Base-by-base conservation (phyloP, 2,888 invertebrate genomes). In the Torymus auratus region DNA sequence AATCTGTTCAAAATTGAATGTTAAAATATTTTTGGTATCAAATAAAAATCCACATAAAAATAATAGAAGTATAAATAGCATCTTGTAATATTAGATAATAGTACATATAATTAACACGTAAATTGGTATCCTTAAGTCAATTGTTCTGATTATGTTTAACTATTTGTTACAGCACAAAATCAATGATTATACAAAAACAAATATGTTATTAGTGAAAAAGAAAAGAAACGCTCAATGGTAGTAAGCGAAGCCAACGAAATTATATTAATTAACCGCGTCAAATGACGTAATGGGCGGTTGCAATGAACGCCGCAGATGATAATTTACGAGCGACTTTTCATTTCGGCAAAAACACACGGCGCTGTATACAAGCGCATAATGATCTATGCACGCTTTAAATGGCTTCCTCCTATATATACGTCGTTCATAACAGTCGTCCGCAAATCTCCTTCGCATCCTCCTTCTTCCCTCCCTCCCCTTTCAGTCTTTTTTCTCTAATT, bases 251-350 rank as follows among this genome's bases (percentile, higher is more conserved):
- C 41, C 1, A 5, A 41, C 41, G 41, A 41, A 41, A 41, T 41
- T 7, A 41, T 41, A 41, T 41, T 41, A 41, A 41, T 41, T 41
- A 41, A 41, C 41, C 41, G 41, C 41, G 7, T 41, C 41, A 41
- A 41, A 41, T 41, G 41, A 41, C 41, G 41, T 41, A 41, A 60
- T 58, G 41, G 60, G 15, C 41, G 5, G 65, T 56, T 65, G 17
- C 56, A 28, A 17, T 56, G 7, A 20, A 71, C 2, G 55, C 23
- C 13, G 23, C 64, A 55, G 55, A 73, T 41, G 64, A 73, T 73
- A 73, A 73, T 73, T 73, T 73, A 73, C 55, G 73, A 53, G 72
- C n/a, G n/a, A 41, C 28, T 53, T 73, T 62, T 71, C 53, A 52
- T 61, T 52, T 61, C 12, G 20, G 13, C 50, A 71, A 71, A 71